Conservation (phyloP, 2,888 invertebrate genomes). For the Hylaea fasciaria region DNA sequence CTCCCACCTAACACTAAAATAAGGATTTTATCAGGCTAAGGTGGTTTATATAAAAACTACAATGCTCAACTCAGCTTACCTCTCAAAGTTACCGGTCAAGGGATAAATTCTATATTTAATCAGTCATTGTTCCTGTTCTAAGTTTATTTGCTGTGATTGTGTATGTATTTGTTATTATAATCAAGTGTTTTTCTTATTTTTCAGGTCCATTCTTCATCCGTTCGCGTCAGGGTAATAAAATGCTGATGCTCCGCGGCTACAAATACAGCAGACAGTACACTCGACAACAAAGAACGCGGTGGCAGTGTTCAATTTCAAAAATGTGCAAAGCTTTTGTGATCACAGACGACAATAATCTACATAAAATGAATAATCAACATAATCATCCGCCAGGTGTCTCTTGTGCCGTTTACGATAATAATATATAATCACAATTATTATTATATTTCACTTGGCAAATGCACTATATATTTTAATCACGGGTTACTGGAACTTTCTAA, state of each 20-base stretch:
- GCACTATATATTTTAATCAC: too few relatives aligned
- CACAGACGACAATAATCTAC: slow-evolving; percentile 40
- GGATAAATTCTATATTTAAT: too few relatives aligned
- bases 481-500: too few relatives aligned
- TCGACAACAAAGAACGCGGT: slow-evolving; percentile 27
- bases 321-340: slow-evolving; percentile 46
- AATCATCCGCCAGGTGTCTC: not conserved
- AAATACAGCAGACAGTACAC: slow-evolving; percentile 13
- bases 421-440: not conserved
- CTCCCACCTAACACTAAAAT: too few relatives aligned
- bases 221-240: slow-evolving; percentile 1
- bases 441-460: too few relatives aligned
- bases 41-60: too few relatives aligned
- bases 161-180: too few relatives aligned
- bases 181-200: not conserved
- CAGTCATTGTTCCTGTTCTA: too few relatives aligned
- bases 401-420: not conserved
- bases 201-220: not conserved
- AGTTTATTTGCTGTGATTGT: too few relatives aligned
- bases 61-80: too few relatives aligned
- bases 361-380: not conserved
- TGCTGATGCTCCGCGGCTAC: slow-evolving; percentile 4
- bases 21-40: too few relatives aligned
- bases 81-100: too few relatives aligned
- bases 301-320: slow-evolving; percentile 49